phyloP scores from a whole-genome alignment of 2,113 vertebrate species.

The Perca fluviatilis region DNA sequence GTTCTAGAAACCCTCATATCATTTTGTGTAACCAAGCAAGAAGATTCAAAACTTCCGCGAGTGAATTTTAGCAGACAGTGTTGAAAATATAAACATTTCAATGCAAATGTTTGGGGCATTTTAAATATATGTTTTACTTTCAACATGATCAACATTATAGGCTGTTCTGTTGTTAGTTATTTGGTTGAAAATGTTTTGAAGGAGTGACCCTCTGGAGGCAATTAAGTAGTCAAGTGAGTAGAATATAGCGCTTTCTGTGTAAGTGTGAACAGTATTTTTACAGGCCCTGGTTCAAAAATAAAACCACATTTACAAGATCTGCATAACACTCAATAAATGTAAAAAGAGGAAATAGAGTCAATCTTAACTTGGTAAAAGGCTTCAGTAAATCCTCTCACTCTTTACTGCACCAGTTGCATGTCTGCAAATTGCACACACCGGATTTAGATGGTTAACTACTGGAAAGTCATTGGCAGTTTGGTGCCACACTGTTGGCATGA shows the following conservation, averaged over 20 bases:
- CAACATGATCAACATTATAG: conserved; percentile 6
- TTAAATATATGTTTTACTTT: conserved; percentile 16
- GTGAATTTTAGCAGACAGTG: conserved; percentile 22
- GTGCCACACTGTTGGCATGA: conserved; percentile 58
- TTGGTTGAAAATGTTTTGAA: conserved; percentile 24
- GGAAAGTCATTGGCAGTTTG: conserved; percentile 31
- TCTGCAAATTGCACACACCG: conserved; percentile 19
- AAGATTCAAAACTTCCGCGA: not conserved
- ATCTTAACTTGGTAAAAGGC: conserved; percentile 21
- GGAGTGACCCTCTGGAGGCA: conserved; percentile 37
- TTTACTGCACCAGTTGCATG: conserved; percentile 10
- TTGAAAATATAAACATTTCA: conserved; percentile 6
- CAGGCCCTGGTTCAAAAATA: conserved; percentile 45
- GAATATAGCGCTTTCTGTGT: conserved; percentile 12
- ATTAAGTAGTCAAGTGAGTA: conserved; percentile 23
- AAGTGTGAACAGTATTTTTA: conserved; percentile 35
- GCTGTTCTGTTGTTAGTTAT: conserved; percentile 28
- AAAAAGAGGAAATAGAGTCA: conserved; percentile 18
- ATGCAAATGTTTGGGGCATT: conserved; percentile 16
- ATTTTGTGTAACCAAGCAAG: conserved; percentile 26
- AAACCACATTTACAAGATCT: conserved; percentile 48
- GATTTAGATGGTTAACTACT: conserved; percentile 26
- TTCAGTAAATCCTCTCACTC: conserved; percentile 16
- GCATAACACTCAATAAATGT: conserved; percentile 21
- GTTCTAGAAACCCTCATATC: conserved; percentile 30